These are phyloP conservation scores for Hedya salicella DNA, from an alignment of 2,888 invertebrate genomes.

Conservation along the genomic window DNA sequence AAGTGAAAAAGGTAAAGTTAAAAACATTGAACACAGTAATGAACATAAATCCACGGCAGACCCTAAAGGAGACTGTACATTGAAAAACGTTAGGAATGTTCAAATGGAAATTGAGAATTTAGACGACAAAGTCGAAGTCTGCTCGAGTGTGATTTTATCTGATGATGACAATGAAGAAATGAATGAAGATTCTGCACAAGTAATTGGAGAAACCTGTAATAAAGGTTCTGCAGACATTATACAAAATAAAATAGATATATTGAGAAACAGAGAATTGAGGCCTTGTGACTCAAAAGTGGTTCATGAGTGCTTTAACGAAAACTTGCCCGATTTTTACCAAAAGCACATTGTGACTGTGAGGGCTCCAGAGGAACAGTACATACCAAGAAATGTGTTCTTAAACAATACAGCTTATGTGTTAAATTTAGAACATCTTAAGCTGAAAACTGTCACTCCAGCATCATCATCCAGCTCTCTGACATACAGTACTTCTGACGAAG, in stretches of 20 bases:
- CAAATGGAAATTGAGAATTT: conserved; percentile 18
- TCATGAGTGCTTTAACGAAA: conserved; percentile 55
- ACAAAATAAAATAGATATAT: conserved; percentile 54
- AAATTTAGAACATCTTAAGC: conserved; percentile 59
- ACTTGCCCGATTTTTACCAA: conserved; percentile 63
- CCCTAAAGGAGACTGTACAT: neutral
- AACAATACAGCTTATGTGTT: conserved; percentile 63
- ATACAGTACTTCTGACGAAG: conserved; percentile 62
- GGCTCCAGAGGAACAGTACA: conserved; percentile 60
- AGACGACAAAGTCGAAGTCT: conserved; percentile 11
- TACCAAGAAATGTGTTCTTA: conserved; percentile 68
- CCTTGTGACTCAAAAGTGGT: conserved; percentile 49
- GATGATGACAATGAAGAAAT: conserved; percentile 13
- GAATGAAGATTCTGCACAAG: neutral
- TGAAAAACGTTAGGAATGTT: conserved; percentile 6
- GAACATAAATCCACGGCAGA: neutral
- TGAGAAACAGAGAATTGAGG: conserved; percentile 56
- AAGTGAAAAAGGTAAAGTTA: conserved; percentile 8
- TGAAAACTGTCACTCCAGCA: conserved; percentile 47
- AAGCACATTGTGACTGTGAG: conserved; percentile 59
- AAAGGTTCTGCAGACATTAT: conserved; percentile 30
- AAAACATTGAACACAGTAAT: neutral
- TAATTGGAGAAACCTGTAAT: conserved; percentile 4
- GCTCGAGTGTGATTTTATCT: conserved; percentile 28
- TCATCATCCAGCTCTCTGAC: conserved; percentile 51